Conservation (phyloP, 2,888 invertebrate genomes). For the Drosophila colorata region DNA sequence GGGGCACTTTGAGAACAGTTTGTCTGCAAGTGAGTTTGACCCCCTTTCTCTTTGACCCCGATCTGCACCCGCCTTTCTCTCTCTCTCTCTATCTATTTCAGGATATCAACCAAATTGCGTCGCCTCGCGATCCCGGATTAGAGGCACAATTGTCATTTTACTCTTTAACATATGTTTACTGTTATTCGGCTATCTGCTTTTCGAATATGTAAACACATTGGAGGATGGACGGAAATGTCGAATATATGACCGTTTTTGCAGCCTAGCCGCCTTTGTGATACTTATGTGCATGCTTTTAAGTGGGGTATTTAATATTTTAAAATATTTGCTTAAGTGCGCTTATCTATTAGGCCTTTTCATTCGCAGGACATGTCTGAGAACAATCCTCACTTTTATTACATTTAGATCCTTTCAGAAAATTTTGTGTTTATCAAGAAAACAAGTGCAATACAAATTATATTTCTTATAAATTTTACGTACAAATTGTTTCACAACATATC, state of each 20-base stretch:
- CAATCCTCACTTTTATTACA: slow-evolving; percentile 60
- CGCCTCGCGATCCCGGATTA: not conserved
- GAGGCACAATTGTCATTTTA: slow-evolving; percentile 14
- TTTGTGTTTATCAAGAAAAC: too few species aligned
- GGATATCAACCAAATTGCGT: slow-evolving; percentile 3
- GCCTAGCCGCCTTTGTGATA: not conserved
- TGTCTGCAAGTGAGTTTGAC: slow-evolving; percentile 14
- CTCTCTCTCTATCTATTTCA: not conserved
- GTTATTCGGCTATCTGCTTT: slow-evolving; percentile 9
- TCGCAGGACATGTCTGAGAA: slow-evolving; percentile 53
- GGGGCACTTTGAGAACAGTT: slow-evolving; percentile 2
- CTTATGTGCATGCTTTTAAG: slow-evolving; percentile 13
- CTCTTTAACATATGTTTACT: slow-evolving; percentile 47
- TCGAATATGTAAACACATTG: slow-evolving; percentile 15
- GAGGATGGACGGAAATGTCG: slow-evolving; percentile 2
- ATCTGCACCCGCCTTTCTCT: not conserved
- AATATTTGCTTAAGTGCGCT: not conserved
- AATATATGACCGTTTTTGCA: not conserved
- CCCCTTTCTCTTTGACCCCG: not conserved
- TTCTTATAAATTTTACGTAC: too few species aligned
- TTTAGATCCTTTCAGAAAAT: slow-evolving; percentile 26
- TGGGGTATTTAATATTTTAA: slow-evolving; percentile 41
- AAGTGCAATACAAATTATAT: too few species aligned
- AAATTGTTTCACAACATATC: too few species aligned
- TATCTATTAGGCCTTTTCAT: not conserved